phyloP scores from a whole-genome alignment of 2,888 invertebrate genomes.

The Linyphia triangularis region DNA sequence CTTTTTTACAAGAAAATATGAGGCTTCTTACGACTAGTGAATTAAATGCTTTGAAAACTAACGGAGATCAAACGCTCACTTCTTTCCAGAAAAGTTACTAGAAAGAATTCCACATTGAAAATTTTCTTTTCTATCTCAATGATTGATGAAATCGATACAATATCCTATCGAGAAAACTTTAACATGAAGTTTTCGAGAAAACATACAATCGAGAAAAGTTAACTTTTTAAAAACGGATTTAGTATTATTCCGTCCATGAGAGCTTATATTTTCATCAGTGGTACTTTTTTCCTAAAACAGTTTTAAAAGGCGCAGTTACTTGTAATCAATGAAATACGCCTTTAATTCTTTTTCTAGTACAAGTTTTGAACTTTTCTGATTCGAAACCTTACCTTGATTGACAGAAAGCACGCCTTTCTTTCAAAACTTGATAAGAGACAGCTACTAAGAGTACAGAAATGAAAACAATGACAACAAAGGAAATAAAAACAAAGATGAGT shows the following conservation, averaged over 20 bases:
- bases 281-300: slow-evolving; percentile 36
- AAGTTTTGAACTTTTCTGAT: slow-evolving; percentile 56
- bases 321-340: slow-evolving; percentile 63
- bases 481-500: not conserved
- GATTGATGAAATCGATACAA: slow-evolving; percentile 58
- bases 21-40: not conserved
- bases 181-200: slow-evolving; percentile 56
- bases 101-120: slow-evolving; percentile 22
- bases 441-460: not conserved
- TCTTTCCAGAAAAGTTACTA: slow-evolving; percentile 9
- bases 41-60: slow-evolving; percentile 58
- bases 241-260: slow-evolving; percentile 40
- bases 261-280: slow-evolving; percentile 63
- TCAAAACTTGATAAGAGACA: slow-evolving; percentile 29
- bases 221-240: slow-evolving; percentile 43
- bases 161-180: slow-evolving; percentile 62
- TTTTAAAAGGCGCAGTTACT: slow-evolving; percentile 63
- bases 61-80: slow-evolving; percentile 24
- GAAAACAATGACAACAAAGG: not conserved
- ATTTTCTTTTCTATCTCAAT: slow-evolving; percentile 53
- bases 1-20: not conserved
- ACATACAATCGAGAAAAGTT: slow-evolving; percentile 58
- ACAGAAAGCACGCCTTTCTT: slow-evolving; percentile 55
- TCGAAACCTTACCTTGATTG: slow-evolving; percentile 29
- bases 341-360: slow-evolving; percentile 44